Evolutionary conservation across 2,888 invertebrate genomes (phyloP).

Genomic region (Parelbella ahira): DNA sequence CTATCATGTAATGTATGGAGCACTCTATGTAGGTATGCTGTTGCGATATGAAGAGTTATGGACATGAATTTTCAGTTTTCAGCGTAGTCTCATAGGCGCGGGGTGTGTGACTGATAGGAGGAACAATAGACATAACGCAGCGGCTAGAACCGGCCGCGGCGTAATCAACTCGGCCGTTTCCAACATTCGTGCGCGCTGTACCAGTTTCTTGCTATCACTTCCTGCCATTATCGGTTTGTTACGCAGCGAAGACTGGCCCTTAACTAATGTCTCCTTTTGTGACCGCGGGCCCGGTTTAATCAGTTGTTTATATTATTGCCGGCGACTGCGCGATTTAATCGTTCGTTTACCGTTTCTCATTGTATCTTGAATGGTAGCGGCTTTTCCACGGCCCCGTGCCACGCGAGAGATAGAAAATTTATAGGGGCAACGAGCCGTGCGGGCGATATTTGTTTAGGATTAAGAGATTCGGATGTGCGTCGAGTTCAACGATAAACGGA

Average conservation of each 20-base stretch:
- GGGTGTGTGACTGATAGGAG: slow-evolving; percentile 41
- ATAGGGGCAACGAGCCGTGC: slow-evolving; percentile 40
- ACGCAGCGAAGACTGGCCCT: slow-evolving; percentile 54
- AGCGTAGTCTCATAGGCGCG: slow-evolving; percentile 33
- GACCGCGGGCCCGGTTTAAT: slow-evolving; percentile 67
- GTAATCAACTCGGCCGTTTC: slow-evolving; percentile 44
- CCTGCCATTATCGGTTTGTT: slow-evolving; percentile 67
- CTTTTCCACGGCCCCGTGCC: slow-evolving; percentile 41
- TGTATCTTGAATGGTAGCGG: slow-evolving; percentile 54
- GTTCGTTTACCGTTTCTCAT: slow-evolving; percentile 71
- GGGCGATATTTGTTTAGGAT: slow-evolving; percentile 73
- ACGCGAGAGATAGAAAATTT: slow-evolving; percentile 49
- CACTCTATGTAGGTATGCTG: slow-evolving; percentile 12
- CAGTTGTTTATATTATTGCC: slow-evolving; percentile 78
- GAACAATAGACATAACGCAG: slow-evolving; percentile 40
- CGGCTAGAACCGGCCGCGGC: slow-evolving; percentile 31
- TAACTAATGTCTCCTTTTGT: slow-evolving; percentile 79
- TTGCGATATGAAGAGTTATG: slow-evolving; percentile 27
- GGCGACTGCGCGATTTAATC: slow-evolving; percentile 69
- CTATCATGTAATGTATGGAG: too few relatives aligned
- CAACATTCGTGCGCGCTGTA: slow-evolving; percentile 49
- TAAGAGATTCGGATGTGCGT: slow-evolving; percentile 67
- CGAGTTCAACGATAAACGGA: slow-evolving; percentile 69
- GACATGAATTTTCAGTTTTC: slow-evolving; percentile 31
- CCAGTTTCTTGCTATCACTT: slow-evolving; percentile 67